These are phyloP conservation scores for Gymnocephalus cernua DNA, from an alignment of 2,113 vertebrate species.

Conservation along the genomic window DNA sequence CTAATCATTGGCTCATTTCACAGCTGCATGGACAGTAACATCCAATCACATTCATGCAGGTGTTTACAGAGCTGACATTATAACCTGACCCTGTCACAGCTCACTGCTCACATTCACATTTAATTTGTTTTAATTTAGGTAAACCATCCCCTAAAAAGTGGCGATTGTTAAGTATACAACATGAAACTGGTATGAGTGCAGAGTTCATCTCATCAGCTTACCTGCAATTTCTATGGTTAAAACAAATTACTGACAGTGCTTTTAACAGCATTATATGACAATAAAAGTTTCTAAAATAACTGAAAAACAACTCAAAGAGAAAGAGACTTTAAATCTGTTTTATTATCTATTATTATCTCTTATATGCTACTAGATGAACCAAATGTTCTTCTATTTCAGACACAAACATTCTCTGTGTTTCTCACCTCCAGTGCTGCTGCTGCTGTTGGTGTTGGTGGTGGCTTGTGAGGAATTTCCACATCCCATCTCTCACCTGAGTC, in stretches of 20 bases:
- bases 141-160: too few relatives aligned
- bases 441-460: slow-evolving; percentile 8
- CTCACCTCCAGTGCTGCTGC: slow-evolving; percentile 64
- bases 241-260: not conserved
- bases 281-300: not conserved
- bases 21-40: too few relatives aligned
- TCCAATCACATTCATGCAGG: too few relatives aligned
- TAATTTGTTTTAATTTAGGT: too few relatives aligned
- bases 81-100: too few relatives aligned
- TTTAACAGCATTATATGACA: not conserved
- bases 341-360: not conserved
- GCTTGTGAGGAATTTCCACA: slow-evolving; percentile 77
- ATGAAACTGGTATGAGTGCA: not conserved
- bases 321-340: not conserved
- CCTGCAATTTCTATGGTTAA: not conserved
- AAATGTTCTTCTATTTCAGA: not conserved
- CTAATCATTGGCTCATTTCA: not conserved
- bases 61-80: too few relatives aligned
- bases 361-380: not conserved
- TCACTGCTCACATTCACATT: too few relatives aligned
- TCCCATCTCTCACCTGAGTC: slow-evolving; percentile 68
- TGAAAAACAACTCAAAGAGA: not conserved
- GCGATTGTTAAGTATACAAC: not conserved
- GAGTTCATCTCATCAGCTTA: not conserved
- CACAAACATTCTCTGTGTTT: slow-evolving; percentile 18